Conservation (phyloP, 2,888 invertebrate species). For the Euplexia lucipara region DNA sequence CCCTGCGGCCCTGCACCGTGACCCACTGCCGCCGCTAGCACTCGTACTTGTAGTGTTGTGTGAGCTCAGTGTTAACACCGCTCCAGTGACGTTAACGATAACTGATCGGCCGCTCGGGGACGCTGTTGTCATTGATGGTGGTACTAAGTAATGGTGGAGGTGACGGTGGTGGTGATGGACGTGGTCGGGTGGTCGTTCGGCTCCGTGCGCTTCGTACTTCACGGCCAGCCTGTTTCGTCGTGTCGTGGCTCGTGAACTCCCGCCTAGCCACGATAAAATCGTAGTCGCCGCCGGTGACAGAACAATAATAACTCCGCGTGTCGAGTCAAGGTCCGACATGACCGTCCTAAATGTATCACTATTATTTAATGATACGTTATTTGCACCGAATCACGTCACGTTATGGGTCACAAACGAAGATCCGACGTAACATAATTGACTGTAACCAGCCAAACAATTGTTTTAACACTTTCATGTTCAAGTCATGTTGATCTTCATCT, state of each 20-base stretch:
- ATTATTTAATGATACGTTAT: conserved; percentile 58
- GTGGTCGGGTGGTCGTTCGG: conserved; percentile 14
- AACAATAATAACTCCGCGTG: conserved; percentile 78
- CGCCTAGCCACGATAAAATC: conserved; percentile 60
- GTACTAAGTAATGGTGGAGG: conserved; percentile 38
- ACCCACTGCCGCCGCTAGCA: conserved; percentile 60
- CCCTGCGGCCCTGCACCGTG: conserved; percentile 69
- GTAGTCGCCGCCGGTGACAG: conserved; percentile 63
- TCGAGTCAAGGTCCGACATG: conserved; percentile 75
- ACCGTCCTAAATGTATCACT: conserved; percentile 68
- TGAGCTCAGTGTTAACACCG: conserved; percentile 71
- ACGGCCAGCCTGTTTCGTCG: conserved; percentile 20
- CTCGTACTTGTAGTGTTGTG: conserved; percentile 65
- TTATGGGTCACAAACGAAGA: conserved; percentile 27
- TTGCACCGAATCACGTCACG: conserved; percentile 47
- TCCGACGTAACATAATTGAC: conserved; percentile 14
- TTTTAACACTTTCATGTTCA: conserved; percentile 3
- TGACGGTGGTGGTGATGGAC: conserved; percentile 38
- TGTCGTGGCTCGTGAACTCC: conserved; percentile 43
- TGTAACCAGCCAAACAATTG: conserved; percentile 3
- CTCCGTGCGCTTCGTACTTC: conserved; percentile 17
- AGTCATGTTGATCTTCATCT: conserved; percentile 17
- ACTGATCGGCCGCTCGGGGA: conserved; percentile 15
- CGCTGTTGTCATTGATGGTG: conserved; percentile 33
- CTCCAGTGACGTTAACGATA: conserved; percentile 58